Conservation (phyloP, 1,140 invertebrate genomes). For the Eriosoma lanigerum region DNA sequence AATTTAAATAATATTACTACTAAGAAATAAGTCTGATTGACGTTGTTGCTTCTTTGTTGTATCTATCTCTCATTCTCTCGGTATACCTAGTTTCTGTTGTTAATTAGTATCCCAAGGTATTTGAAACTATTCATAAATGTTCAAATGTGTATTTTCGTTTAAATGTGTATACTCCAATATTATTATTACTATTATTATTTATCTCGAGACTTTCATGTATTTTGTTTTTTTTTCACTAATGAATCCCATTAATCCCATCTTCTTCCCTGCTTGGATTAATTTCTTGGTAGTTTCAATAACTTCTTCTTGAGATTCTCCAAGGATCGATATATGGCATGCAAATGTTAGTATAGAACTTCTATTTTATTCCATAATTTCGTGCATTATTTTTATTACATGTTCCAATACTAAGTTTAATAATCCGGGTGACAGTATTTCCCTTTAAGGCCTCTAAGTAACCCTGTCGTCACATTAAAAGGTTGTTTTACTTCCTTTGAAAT, state of each 20-base stretch:
- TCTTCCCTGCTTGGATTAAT: neutral
- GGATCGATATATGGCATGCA: no score
- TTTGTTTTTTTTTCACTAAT: neutral
- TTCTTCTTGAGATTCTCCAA: neutral
- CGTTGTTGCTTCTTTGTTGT: neutral
- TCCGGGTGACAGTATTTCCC: conserved; percentile 37
- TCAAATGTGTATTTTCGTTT: no score
- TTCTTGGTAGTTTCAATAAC: neutral
- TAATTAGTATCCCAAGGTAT: conserved; percentile 25
- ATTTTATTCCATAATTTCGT: neutral
- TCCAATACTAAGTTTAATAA: conserved; percentile 45
- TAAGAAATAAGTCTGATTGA: neutral
- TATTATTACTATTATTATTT: neutral
- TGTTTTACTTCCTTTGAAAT: neutral
- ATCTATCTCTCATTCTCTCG: no score
- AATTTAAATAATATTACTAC: no score
- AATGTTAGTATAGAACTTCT: no score
- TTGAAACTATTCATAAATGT: neutral
- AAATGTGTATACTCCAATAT: neutral
- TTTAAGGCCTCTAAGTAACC: conserved; percentile 45
- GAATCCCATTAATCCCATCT: conserved; percentile 21
- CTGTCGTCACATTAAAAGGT: neutral
- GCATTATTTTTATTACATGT: neutral
- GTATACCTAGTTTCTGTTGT: neutral
- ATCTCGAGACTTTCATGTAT: conserved; percentile 18